phyloP scores from a whole-genome alignment of 2,113 vertebrate species.

The Camelus dromedarius region DNA sequence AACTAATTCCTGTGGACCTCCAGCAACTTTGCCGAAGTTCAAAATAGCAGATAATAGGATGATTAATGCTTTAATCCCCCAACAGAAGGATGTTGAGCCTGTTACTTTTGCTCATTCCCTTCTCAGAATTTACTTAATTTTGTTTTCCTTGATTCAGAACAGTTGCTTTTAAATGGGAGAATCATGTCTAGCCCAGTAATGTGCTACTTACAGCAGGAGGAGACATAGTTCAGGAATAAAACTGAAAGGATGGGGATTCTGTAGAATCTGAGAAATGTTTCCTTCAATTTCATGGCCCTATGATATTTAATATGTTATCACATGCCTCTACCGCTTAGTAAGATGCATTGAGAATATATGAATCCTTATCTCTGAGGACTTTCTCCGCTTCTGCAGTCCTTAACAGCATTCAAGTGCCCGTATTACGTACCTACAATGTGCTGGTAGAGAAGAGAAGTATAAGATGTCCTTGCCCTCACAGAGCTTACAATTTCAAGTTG shows the following conservation, averaged over 20 bases:
- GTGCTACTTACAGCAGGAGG: neutral
- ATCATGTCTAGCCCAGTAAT: neutral
- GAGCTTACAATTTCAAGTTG: neutral
- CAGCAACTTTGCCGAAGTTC: conserved; percentile 69
- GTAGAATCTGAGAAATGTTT: conserved; percentile 33
- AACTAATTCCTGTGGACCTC: conserved; percentile 71
- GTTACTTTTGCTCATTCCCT: conserved; percentile 59
- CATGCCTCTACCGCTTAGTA: neutral
- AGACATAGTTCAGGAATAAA: neutral
- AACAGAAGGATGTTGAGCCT: conserved; percentile 68
- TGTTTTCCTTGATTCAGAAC: conserved; percentile 65
- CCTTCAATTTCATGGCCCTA: neutral
- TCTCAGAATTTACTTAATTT: conserved; percentile 69
- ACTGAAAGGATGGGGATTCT: neutral
- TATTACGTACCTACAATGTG: neutral
- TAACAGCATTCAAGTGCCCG: neutral
- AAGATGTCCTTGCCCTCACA: neutral
- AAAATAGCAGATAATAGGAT: conserved; percentile 76
- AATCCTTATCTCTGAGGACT: neutral
- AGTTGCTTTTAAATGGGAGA: conserved; percentile 58
- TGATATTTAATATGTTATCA: neutral
- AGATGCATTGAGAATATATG: neutral
- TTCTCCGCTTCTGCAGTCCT: neutral
- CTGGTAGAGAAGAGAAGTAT: neutral
- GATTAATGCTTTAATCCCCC: conserved; percentile 75